phyloP scores from a whole-genome alignment of 53 echinoderm and acorn worm species.

The Patiria pectinifera region DNA sequence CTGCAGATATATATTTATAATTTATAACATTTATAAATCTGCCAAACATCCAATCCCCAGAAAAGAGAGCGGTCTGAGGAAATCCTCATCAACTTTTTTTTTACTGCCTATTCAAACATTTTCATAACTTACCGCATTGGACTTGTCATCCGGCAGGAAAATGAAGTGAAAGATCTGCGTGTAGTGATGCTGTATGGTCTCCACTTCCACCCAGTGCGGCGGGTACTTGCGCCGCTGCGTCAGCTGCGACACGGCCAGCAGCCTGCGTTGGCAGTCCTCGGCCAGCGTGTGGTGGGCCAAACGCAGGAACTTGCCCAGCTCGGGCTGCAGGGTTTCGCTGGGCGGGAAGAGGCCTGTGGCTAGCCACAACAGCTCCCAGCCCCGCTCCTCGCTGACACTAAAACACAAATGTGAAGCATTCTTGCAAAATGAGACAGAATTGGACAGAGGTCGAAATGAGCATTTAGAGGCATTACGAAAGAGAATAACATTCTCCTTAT shows the following conservation, averaged over 20 bases:
- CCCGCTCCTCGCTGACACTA: slow-evolving; percentile 65
- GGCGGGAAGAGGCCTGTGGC: slow-evolving; percentile 61
- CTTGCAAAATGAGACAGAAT: no score
- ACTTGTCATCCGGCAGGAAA: slow-evolving; percentile 72
- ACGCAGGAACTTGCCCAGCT: slow-evolving; percentile 59
- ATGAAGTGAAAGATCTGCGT: slow-evolving; percentile 74
- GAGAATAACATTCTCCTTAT: no score
- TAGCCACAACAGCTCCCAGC: slow-evolving; percentile 70
- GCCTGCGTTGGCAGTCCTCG: slow-evolving; percentile 52
- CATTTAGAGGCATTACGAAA: no score
- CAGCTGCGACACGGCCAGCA: slow-evolving; percentile 19
- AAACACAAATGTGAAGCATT: neutral
- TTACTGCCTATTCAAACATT: no score
- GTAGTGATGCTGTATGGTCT: slow-evolving; percentile 65
- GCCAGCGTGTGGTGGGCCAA: slow-evolving; percentile 58
- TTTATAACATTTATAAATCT: no score
- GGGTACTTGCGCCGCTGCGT: slow-evolving; percentile 47
- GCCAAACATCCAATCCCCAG: no score
- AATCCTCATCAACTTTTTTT: no score
- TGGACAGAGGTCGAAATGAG: no score
- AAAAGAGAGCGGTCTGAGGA: no score
- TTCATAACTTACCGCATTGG: slow-evolving; percentile 75
- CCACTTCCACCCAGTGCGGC: slow-evolving; percentile 71
- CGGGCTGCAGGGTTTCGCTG: slow-evolving; percentile 42
- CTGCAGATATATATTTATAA: no score